Conservation (phyloP, 2,113 vertebrate genomes). For the Oreochromis aureus region DNA sequence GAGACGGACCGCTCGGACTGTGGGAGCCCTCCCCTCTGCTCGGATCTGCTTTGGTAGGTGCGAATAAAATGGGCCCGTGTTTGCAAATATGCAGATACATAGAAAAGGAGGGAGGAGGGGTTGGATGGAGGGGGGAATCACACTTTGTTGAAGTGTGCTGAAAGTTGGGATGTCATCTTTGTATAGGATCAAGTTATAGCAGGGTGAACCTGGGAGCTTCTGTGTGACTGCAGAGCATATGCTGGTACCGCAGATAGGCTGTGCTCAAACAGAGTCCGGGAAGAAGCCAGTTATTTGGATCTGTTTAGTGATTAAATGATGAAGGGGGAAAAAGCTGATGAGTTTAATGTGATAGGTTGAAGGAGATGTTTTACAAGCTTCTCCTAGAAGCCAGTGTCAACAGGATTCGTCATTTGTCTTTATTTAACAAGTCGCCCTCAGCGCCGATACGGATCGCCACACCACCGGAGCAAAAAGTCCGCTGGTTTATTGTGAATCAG, state of each 20-base stretch:
- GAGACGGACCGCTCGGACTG: constrained; percentile 77
- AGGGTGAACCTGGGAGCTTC: constrained; percentile 38
- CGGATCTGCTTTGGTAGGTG: constrained; percentile 78
- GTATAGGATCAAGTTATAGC: constrained; percentile 67
- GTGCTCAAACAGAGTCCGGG: constrained; percentile 77
- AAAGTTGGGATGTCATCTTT: constrained; percentile 80
- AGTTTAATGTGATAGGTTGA: neutral
- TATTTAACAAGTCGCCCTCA: neutral
- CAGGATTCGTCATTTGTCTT: neutral
- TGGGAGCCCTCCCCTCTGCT: constrained; percentile 75
- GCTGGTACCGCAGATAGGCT: constrained; percentile 61
- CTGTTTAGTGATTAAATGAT: constrained; percentile 12
- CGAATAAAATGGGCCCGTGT: constrained; percentile 71
- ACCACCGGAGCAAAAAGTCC: neutral
- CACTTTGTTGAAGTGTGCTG: constrained; percentile 78
- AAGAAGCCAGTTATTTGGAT: constrained; percentile 71
- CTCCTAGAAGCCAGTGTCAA: neutral
- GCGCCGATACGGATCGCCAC: neutral
- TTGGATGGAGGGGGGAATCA: constrained; percentile 47
- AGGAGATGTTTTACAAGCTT: neutral
- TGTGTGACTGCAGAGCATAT: constrained; percentile 54
- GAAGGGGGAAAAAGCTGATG: neutral
- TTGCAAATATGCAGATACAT: constrained; percentile 78
- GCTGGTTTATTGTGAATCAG: constrained; percentile 15
- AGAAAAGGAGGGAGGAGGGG: constrained; percentile 45